Evolutionary conservation across 1,140 invertebrate genomes (phyloP), one percentile per base, ranked within the genome.

Genomic region (Dendroctonus valens): DNA sequence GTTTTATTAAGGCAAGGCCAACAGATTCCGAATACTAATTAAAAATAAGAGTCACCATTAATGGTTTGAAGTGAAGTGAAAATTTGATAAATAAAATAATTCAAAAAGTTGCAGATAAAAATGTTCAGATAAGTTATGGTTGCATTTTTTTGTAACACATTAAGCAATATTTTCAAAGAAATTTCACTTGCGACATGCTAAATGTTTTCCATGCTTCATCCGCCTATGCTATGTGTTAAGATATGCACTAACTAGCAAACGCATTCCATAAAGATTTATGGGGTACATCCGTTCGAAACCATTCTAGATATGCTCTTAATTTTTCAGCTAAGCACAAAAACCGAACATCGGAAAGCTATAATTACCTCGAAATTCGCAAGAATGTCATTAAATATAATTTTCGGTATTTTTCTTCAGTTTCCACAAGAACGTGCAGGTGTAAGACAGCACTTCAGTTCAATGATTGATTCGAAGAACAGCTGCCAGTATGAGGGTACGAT

Each of bases 341-440:
- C 48, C 8, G 38, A 15, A 8, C 37, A 59, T 48, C 15, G 50
- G 15, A 41, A 48, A 41, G 3, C 48, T 42, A 38, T 61, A 61
- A 61, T 42, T 61, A 61, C 59, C 42, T 48, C 48, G 50, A 61
- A 61, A 61, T 60, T 6, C 46, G 6, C 58, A 60, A 50, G 59
- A 51, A 61, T 52, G 59, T 26, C 41, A 61, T 41, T 61, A 61
- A 61, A 61, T n/a, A 50, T 50, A 52, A 12, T 51, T 61, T 61
- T 61, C 38, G 59, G 59, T 61, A 50, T 61, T 61, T 61, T 61
- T 61, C 59, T 61, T 61, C 59, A 52, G 50, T 61, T 61, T 61
- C 59, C 59, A 61, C 59, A 7, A 7, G 12, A n/a, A 51, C 59
- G 59, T 61, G 59, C 59, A 61, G 59, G 59, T 61, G 59, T 61